phyloP scores from a whole-genome alignment of 2,113 vertebrate genomes.

The Apteryx owenii region DNA sequence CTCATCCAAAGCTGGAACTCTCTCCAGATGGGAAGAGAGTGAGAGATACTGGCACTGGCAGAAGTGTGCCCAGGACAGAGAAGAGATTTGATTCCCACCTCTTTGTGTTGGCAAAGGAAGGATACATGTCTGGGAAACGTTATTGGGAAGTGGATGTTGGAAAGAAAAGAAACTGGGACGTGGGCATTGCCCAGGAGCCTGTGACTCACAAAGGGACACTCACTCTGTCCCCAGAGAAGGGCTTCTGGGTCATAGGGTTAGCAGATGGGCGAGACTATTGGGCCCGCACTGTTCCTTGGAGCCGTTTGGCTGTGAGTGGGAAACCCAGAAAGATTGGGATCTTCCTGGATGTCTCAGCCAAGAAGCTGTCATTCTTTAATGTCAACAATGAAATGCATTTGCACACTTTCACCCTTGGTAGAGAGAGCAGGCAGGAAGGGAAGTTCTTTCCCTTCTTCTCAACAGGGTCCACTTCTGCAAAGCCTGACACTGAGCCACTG shows the following conservation, averaged over 20 bases:
- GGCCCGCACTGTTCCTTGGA: background rate
- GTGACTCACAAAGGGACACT: background rate
- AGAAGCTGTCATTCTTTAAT: too few relatives aligned
- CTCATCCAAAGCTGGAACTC: background rate
- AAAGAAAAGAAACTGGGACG: background rate
- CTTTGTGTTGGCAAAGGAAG: background rate
- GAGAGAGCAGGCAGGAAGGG: too few relatives aligned
- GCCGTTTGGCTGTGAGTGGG: background rate
- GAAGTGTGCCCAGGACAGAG: fast-evolving
- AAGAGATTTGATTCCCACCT: background rate
- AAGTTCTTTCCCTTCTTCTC: too few relatives aligned
- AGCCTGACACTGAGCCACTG: too few relatives aligned
- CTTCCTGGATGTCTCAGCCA: too few relatives aligned
- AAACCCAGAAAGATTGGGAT: background rate
- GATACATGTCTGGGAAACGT: background rate
- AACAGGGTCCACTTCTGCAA: too few relatives aligned
- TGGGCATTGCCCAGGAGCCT: background rate
- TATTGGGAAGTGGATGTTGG: background rate
- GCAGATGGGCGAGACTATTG: background rate
- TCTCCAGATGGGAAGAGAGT: background rate
- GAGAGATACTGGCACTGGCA: background rate
- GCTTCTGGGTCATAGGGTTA: background rate
- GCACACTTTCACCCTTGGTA: too few relatives aligned
- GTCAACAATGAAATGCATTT: too few relatives aligned
- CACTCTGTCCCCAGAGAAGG: background rate